Evolutionary conservation across 2,113 vertebrate species (phyloP).

Genomic region (Penelope pileata): DNA sequence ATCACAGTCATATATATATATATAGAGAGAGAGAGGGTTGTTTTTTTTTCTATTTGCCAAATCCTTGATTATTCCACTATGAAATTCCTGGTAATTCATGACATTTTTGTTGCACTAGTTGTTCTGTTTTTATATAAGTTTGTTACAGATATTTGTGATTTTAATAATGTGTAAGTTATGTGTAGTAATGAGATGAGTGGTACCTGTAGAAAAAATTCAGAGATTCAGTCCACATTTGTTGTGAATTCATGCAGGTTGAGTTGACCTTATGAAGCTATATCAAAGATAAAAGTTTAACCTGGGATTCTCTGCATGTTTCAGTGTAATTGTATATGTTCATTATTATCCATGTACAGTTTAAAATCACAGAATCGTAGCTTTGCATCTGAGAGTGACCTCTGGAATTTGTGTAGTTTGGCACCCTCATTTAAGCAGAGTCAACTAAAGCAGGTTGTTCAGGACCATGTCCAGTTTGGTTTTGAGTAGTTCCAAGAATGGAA

Average conservation of each 20-base stretch:
- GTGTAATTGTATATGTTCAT: neutral
- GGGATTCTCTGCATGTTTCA: neutral
- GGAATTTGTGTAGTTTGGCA: neutral
- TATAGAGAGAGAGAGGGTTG: fast-evolving
- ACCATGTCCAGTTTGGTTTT: neutral
- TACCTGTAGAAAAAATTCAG: neutral
- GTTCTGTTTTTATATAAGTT: neutral
- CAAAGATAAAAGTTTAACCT: neutral
- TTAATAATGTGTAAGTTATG: neutral
- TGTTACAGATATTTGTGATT: neutral
- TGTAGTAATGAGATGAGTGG: neutral
- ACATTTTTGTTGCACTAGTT: neutral
- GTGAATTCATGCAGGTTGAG: neutral
- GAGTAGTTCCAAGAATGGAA: neutral
- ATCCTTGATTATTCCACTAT: neutral
- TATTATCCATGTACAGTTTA: neutral
- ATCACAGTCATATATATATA: neutral
- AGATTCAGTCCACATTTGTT: neutral
- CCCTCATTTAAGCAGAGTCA: neutral
- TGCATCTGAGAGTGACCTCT: neutral
- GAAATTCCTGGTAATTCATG: neutral
- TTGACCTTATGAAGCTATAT: neutral
- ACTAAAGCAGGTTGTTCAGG: neutral
- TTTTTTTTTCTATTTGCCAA: neutral
- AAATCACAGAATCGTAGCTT: neutral